Evolutionary conservation across 2,113 vertebrate species (phyloP).

Genomic region (Azemiops feae): DNA sequence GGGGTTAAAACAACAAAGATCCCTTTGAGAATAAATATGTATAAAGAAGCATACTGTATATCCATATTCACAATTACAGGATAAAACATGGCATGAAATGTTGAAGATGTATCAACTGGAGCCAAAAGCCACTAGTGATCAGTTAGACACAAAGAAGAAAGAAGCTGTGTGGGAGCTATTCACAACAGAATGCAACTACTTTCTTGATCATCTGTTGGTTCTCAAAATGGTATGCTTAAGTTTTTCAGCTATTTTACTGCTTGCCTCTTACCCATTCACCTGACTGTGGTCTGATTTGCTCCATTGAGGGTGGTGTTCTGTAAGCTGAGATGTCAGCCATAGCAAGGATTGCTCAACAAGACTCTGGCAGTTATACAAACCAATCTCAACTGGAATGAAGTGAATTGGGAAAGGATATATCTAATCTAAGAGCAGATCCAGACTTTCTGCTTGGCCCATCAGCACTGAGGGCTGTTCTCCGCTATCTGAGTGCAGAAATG

Average conservation of each 20-base stretch:
- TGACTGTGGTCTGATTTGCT: neutral
- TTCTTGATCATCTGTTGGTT: slow-evolving; percentile 90
- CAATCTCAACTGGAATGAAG: neutral
- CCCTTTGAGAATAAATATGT: neutral
- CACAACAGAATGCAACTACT: slow-evolving; percentile 90
- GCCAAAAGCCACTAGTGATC: slow-evolving; percentile 52
- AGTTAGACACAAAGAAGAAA: slow-evolving; percentile 71
- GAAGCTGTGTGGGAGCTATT: slow-evolving; percentile 89
- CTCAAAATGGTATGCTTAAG: slow-evolving; percentile 81
- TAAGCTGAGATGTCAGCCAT: neutral
- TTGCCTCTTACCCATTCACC: neutral
- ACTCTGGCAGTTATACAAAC: neutral
- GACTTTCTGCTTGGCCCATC: neutral
- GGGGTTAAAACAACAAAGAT: neutral
- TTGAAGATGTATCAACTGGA: slow-evolving; percentile 68
- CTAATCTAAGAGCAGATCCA: neutral
- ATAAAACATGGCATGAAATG: slow-evolving; percentile 80
- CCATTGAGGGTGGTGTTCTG: neutral
- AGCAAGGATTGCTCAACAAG: neutral
- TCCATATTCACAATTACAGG: slow-evolving; percentile 63
- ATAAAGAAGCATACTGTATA: neutral
- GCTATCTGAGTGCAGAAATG: neutral
- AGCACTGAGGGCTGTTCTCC: neutral
- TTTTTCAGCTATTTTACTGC: neutral
- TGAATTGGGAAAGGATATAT: neutral